Evolutionary conservation across 2,888 invertebrate genomes (phyloP).

Genomic region (Pyrrhosoma nymphula): DNA sequence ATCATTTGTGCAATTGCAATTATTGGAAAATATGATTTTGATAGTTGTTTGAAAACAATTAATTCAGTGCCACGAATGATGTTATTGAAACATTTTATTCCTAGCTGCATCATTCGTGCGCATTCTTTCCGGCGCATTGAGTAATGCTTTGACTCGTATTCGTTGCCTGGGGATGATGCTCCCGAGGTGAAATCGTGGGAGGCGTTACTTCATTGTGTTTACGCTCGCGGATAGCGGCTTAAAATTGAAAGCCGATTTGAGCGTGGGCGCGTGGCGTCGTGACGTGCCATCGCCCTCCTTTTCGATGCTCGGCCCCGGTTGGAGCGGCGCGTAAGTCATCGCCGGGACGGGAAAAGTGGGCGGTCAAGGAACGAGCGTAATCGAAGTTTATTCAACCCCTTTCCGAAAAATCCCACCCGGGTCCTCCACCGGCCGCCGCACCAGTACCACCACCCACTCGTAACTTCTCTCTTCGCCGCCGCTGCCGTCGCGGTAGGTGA

Average conservation of each 20-base stretch:
- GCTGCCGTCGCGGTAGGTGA: background rate
- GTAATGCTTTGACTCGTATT: background rate
- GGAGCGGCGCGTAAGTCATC: slow-evolving; percentile 1
- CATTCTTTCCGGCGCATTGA: background rate
- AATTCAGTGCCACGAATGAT: too few relatives aligned
- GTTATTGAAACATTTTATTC: too few relatives aligned
- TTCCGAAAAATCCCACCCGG: slow-evolving; percentile 53
- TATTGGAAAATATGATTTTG: too few relatives aligned
- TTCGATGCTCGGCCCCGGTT: background rate
- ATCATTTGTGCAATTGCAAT: too few relatives aligned
- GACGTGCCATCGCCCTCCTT: slow-evolving; percentile 31
- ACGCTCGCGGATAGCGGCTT: background rate
- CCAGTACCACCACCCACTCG: background rate
- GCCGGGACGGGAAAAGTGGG: slow-evolving; percentile 1
- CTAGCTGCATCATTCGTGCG: background rate
- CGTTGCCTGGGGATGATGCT: background rate
- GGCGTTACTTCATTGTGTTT: slow-evolving; percentile 13
- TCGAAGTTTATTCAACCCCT: slow-evolving; percentile 53
- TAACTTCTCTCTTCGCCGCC: background rate
- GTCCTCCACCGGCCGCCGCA: background rate
- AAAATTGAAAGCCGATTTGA: background rate
- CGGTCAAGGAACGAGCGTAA: slow-evolving; percentile 17
- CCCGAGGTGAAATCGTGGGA: background rate
- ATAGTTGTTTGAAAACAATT: too few relatives aligned
- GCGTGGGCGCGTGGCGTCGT: background rate